Evolutionary conservation across 2,888 invertebrate genomes (phyloP), one percentile per base, ranked within the genome.

Genomic region (Apamea sordens): DNA sequence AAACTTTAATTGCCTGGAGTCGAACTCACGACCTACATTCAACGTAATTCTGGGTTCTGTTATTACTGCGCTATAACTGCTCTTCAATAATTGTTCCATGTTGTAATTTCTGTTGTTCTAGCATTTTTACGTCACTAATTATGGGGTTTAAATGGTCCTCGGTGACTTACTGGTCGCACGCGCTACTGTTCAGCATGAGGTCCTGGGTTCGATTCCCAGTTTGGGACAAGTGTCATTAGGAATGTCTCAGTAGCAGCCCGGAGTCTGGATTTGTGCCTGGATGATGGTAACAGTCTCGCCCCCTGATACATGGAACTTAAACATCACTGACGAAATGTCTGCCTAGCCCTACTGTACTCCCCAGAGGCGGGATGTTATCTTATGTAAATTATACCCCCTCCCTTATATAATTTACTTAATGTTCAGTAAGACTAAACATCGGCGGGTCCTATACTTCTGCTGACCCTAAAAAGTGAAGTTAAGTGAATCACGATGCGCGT

Each of bases 401-500:
- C 41, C 41, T 7, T 41, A 41, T 41, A 2, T 11, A 7, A 47
- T 2, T 8, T 13, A n/a, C n/a, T 36, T 41, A 13, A 13, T n/a
- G 21, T 50, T 71, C 76, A 53, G 18, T 18, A 24, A 21, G 41
- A 32, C 56, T 28, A 24, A 36, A 28, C 32, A 69, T 53, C 41
- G 7, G 36, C 0, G 15, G 8, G 41, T 53, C n/a, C 18, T 28
- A 47, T 53, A 50, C 13, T 59, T 50, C 64, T 50, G 21, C 50
- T 76, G 65, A 61, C 21, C 63, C 2, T 24, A 36, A 69, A 63
- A 21, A 47, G 28, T 44, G 70, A 47, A 69, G 21, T 1, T 15
- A 15, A 4, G 10, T 81, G 79, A 79, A 41, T 84, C 84, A 84
- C 64, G 28, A 21, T 28, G 15, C 21, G 0, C 79, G 61, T n/a